These are phyloP conservation scores for Halyomorpha halys DNA, from an alignment of 1,140 invertebrate genomes.

Conservation along the genomic window DNA sequence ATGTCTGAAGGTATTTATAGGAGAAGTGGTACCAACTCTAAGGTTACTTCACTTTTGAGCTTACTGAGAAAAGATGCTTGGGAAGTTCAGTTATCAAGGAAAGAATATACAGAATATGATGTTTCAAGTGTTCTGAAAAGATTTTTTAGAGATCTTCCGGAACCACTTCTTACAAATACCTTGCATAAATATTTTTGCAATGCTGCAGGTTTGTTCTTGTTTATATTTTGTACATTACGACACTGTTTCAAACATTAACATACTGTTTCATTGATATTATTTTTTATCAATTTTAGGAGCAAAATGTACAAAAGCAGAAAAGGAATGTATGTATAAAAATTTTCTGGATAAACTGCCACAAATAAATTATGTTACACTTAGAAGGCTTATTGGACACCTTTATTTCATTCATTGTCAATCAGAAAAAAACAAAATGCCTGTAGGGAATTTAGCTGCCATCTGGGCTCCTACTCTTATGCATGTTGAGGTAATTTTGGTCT, in stretches of 20 bases:
- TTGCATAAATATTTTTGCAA: constrained; percentile 45
- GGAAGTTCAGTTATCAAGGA: constrained; percentile 61
- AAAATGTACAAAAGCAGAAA: constrained; percentile 31
- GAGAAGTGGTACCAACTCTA: constrained; percentile 60
- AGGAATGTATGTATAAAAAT: constrained; percentile 40
- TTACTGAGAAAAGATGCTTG: constrained; percentile 70
- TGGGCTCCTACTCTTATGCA: constrained; percentile 77
- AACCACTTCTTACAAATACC: constrained; percentile 51
- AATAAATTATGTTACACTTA: constrained; percentile 60
- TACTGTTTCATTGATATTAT: neutral
- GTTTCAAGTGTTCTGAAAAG: constrained; percentile 73
- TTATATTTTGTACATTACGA: neutral
- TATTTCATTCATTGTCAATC: constrained; percentile 64
- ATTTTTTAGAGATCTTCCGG: constrained; percentile 68
- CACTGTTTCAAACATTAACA: neutral
- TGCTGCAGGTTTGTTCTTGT: constrained; percentile 26
- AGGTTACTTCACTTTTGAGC: constrained; percentile 60
- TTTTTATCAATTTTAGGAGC: constrained; percentile 25
- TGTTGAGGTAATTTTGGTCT: constrained; percentile 40
- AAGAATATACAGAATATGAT: constrained; percentile 70
- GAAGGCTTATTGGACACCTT: constrained; percentile 66
- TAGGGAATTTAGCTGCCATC: constrained; percentile 68
- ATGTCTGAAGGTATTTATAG: constrained; percentile 79
- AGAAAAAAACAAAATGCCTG: constrained; percentile 64
- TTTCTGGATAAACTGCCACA: constrained; percentile 52